Evolutionary conservation across 1,140 invertebrate genomes (phyloP), one percentile per base, ranked within the genome.

Genomic region (Zophobas morio): DNA sequence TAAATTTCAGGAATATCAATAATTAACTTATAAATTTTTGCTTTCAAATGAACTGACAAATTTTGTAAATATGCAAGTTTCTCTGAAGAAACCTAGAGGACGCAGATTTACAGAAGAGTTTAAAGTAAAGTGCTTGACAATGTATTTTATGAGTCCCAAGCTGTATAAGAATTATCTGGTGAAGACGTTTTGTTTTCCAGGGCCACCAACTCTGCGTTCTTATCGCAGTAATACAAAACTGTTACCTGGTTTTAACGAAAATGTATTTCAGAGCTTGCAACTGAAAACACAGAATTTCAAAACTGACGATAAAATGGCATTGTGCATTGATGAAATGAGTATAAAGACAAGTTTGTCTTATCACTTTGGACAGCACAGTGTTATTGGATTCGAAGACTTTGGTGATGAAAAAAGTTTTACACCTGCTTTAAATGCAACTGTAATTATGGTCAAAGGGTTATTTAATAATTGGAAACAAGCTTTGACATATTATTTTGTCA

Each of bases 361-460:
- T 54, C 77, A 81, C 51, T 75, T 80, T 72, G 80, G 66, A 66
- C 79, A 80, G 53, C 80, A 84, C 40, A 74, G 37, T 76, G 70
- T 84, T 0, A 76, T 51, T 54, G 82, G 82, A 0, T 78, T 83
- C 70, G 71, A 78, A 0, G 46, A 34, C 6, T 71, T 82, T 75
- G 82, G 82, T 8, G 6, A 47, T 33, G n/a, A 72, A 75, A 79
- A 51, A 40, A 33, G 6, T 47, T 1, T 60, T 42, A 70, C 78
- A 39, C 81, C 70, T 71, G 83, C 82, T 1, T 75, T 82, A 35
- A 80, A 83, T 74, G 80, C 78, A 0, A 76, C 77, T 39, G 82
- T 83, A 1, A 80, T 80, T 35, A 81, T 83, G 80, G 56, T 81
- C 1, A 20, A 79, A n/a, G 80, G 80, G 0, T 32, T 82, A 6